These are phyloP conservation scores for Salvelinus fontinalis DNA, from an alignment of 2,113 vertebrate species.

Conservation along the genomic window DNA sequence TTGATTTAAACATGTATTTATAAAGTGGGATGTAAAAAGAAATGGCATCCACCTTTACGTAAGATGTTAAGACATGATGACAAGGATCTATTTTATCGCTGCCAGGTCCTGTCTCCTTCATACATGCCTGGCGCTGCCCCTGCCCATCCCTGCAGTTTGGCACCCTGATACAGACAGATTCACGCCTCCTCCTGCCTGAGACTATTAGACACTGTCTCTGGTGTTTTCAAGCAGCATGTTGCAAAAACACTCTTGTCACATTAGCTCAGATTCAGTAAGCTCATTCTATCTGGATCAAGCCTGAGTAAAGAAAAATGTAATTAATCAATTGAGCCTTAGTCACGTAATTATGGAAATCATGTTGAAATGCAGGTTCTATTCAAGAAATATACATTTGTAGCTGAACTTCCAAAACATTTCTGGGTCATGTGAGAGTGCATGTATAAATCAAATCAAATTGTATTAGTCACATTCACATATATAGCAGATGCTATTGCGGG, in stretches of 20 bases:
- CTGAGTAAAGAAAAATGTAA: neutral
- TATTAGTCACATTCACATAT: too few species aligned
- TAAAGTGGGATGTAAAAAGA: neutral
- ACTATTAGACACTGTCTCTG: conserved; percentile 31
- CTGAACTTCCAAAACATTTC: neutral
- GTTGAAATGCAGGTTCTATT: neutral
- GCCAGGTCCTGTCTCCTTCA: neutral
- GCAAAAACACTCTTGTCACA: neutral
- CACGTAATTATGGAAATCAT: neutral
- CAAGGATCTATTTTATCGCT: neutral
- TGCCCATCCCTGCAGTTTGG: conserved; percentile 46
- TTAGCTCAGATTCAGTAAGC: conserved; percentile 13
- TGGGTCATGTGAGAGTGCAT: neutral
- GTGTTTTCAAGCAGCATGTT: neutral
- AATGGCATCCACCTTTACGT: conserved; percentile 20
- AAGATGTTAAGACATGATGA: conserved; percentile 41
- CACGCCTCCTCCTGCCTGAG: conserved; percentile 27
- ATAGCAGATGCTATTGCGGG: too few species aligned
- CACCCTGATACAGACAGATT: conserved; percentile 49
- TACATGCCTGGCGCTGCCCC: conserved; percentile 14
- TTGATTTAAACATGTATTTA: neutral
- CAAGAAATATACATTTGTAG: neutral
- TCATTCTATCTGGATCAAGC: conserved; percentile 13
- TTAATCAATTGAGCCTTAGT: neutral
- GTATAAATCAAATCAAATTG: too few species aligned